Evolutionary conservation across 2,113 vertebrate species (phyloP).

Genomic region (Diadophis punctatus): DNA sequence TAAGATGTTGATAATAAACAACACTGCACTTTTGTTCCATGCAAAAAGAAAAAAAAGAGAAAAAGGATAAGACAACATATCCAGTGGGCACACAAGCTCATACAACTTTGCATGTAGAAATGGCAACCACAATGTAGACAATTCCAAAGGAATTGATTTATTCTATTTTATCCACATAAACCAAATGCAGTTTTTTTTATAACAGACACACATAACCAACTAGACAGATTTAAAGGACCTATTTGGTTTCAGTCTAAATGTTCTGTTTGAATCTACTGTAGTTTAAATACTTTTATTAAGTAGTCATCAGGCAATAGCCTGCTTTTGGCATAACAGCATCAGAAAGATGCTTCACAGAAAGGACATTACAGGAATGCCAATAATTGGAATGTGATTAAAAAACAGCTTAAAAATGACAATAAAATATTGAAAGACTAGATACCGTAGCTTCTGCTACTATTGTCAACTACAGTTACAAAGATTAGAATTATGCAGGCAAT

Average conservation of each 20-base stretch:
- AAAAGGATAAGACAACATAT: conserved; percentile 12
- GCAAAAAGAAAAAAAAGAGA: conserved; percentile 16
- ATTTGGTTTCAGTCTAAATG: neutral
- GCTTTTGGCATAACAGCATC: neutral
- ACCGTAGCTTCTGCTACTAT: neutral
- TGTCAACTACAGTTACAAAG: neutral
- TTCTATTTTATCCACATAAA: neutral
- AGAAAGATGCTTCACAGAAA: neutral
- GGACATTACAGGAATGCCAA: neutral
- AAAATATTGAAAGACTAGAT: neutral
- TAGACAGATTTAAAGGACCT: neutral
- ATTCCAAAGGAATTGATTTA: neutral
- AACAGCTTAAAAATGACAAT: neutral
- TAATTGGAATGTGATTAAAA: neutral
- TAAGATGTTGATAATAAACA: conserved; percentile 28
- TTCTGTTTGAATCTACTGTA: neutral
- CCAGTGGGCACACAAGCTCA: neutral
- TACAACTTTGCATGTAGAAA: conserved; percentile 5
- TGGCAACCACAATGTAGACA: neutral
- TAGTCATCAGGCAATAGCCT: neutral
- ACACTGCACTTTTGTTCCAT: conserved; percentile 9
- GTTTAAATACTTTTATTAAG: conserved; percentile 4
- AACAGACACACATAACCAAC: neutral
- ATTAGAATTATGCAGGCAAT: neutral
- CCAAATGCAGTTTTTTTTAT: neutral